Evolutionary conservation across 1,140 invertebrate genomes (phyloP), one percentile per base, ranked within the genome.

Genomic region (Stenopsyche tienmushanensis): DNA sequence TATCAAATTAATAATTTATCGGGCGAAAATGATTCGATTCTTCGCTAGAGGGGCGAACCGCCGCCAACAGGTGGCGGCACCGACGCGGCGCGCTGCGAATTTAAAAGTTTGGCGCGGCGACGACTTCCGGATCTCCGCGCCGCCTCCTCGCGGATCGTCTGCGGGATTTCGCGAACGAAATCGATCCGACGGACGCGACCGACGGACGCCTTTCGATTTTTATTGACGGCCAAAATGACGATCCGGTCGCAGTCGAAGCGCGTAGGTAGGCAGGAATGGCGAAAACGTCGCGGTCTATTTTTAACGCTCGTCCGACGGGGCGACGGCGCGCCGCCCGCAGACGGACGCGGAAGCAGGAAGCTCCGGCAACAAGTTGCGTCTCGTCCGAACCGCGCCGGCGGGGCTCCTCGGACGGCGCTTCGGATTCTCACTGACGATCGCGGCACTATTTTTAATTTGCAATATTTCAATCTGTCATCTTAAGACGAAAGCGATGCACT

Each of bases 81-180:
- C 5, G 29, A 7, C 5, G 29, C 29, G 29, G 5, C 29, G 13
- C 29, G 29, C 29, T 5, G 5, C 5, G 13, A 13, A 7, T 34
- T 34, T 72, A 71, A 76, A 69, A 72, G 74, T 78, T 76, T 76
- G 76, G 74, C 73, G 75, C 76, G 78, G 75, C 72, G 75, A 73
- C 71, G 29, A 7, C 13, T 34, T 7, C 13, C 29, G 29, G 13
- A 34, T 34, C 13, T 34, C 13, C 13, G 29, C 29, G 29, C 13
- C 29, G 29, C 5, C 13, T 34, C 29, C 13, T 34, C 5, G 29
- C 29, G 29, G 29, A 7, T 34, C 5, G 29, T n/a, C n/a, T n/a
- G n/a, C n/a, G n/a, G n/a, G n/a, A n/a, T n/a, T n/a, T n/a, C n/a
- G n/a, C n/a, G n/a, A n/a, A n/a, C n/a, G n/a, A n/a, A n/a, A n/a